Percentiles rank a stretch among this genome's conserved stretches.
Conservation (phyloP, 2,113 vertebrate species). For the Menura novaehollandiae region DNA sequence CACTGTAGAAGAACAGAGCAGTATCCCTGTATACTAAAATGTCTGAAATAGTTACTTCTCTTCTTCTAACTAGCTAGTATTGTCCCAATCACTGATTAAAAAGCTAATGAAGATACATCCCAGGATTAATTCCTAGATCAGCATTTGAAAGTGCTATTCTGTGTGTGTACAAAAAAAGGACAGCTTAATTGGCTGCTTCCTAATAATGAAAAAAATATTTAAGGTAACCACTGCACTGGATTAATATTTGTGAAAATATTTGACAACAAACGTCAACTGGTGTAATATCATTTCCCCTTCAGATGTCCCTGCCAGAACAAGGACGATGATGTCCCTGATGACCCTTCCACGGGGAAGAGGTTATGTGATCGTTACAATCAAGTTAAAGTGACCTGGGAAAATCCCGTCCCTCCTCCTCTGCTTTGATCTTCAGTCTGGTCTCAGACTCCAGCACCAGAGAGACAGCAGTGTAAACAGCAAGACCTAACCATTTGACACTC, state of each 20-base stretch:
- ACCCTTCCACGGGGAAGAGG: background rate
- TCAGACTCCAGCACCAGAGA: background rate
- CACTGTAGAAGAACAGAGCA: background rate
- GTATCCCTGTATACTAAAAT: background rate
- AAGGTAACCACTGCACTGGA: background rate
- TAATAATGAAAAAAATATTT: background rate
- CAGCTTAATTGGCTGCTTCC: background rate
- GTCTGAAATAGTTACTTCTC: background rate
- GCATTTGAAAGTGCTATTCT: background rate
- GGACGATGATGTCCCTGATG: background rate
- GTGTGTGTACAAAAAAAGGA: background rate
- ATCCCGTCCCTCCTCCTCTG: background rate
- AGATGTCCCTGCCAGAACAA: background rate
- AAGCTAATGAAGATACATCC: background rate
- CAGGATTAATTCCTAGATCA: background rate
- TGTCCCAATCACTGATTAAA: background rate
- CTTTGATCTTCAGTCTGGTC: background rate
- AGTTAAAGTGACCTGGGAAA: background rate
- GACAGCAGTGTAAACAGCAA: background rate
- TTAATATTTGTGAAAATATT: background rate
- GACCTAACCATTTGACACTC: background rate
- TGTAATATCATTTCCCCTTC: constrained; percentile 13
- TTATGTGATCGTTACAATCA: background rate
- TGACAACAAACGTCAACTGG: background rate
- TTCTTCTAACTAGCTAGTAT: background rate